Evolutionary conservation across 2,113 vertebrate species (phyloP).

Genomic region (Rhadina sibilatrix): DNA sequence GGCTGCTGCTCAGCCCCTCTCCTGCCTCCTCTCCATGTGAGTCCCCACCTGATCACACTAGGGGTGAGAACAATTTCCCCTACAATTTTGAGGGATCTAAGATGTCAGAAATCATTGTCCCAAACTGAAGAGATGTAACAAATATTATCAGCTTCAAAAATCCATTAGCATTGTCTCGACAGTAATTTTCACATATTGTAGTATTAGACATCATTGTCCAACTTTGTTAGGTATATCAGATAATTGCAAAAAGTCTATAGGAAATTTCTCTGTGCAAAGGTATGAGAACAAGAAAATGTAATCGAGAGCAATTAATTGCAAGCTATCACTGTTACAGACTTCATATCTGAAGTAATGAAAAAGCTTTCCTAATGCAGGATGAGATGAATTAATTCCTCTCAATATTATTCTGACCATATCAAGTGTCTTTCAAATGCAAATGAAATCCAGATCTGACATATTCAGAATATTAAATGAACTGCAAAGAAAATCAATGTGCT

Average conservation of each 20-base stretch:
- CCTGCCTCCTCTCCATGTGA: neutral
- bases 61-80: neutral
- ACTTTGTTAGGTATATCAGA: neutral
- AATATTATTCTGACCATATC: neutral
- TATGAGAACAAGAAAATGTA: neutral
- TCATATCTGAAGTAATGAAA: neutral
- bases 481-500: neutral
- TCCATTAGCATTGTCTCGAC: neutral
- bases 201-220: neutral
- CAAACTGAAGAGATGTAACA: neutral
- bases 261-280: neutral
- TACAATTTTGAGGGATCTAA: neutral
- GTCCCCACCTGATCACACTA: neutral
- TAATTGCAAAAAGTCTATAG: neutral
- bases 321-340: neutral
- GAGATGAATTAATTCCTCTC: neutral
- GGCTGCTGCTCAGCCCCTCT: neutral
- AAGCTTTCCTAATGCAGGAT: neutral
- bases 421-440: conserved; percentile 15
- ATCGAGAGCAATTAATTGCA: neutral
- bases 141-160: neutral
- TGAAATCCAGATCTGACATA: neutral
- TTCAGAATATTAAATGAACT: conserved; percentile 1
- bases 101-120: neutral
- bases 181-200: neutral